A percentile compares a stretch with the other conserved stretches of the same genome.
Evolutionary conservation across 1,140 invertebrate species (phyloP).

Genomic region (Drosophila tani): DNA sequence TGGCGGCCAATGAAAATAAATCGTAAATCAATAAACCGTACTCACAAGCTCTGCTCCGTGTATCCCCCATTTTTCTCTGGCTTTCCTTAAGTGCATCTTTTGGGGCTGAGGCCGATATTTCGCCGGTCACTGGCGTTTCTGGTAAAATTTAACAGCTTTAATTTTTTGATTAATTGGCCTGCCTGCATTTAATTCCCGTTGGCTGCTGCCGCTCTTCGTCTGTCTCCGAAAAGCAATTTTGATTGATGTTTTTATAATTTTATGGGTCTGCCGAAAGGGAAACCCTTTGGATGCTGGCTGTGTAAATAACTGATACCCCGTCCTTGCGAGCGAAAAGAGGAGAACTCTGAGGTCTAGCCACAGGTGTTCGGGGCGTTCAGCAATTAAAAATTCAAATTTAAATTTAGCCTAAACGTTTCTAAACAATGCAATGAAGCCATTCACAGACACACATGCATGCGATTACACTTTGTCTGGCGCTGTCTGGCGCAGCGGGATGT

Average conservation of each 20-base stretch:
- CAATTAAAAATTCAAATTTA: constrained; percentile 78
- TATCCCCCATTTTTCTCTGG: constrained; percentile 21
- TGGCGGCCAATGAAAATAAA: constrained; percentile 74
- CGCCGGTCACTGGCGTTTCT: constrained; percentile 32
- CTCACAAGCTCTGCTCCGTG: constrained; percentile 40
- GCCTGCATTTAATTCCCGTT: constrained; percentile 49
- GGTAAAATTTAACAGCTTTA: constrained; percentile 71
- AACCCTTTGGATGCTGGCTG: constrained; percentile 19
- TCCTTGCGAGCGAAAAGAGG: neutral
- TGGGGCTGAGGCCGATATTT: constrained; percentile 17
- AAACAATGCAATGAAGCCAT: constrained; percentile 71
- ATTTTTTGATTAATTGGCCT: constrained; percentile 75
- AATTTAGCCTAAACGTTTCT: constrained; percentile 75
- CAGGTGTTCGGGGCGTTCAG: constrained; percentile 61
- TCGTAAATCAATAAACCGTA: constrained; percentile 80
- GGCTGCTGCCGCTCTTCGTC: constrained; percentile 20
- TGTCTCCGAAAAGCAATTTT: constrained; percentile 51
- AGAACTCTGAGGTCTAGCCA: constrained; percentile 47
- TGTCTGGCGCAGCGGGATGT: constrained; percentile 57
- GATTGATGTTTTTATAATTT: constrained; percentile 83
- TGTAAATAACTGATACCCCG: constrained; percentile 12
- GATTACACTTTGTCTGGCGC: constrained; percentile 52
- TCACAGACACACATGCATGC: constrained; percentile 43
- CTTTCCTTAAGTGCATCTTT: constrained; percentile 33
- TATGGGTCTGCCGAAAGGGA: constrained; percentile 9